Conservation (phyloP, 2,888 invertebrate genomes). For the Dicyrtomina minuta region DNA sequence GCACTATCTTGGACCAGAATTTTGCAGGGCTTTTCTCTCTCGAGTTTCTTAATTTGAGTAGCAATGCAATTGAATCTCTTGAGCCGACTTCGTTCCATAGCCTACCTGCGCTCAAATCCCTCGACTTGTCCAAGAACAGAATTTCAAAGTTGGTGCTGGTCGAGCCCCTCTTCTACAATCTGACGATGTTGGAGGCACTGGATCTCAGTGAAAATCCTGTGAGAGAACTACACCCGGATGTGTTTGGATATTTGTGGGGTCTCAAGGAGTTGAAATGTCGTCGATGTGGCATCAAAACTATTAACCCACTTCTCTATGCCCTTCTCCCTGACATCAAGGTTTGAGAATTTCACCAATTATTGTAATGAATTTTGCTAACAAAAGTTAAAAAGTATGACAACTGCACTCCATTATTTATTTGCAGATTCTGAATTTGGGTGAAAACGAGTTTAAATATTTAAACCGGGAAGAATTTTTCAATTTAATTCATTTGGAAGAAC, state of each 20-base stretch:
- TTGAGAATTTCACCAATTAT: too few species aligned
- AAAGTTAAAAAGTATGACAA: too few species aligned
- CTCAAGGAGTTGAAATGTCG: constrained; percentile 71
- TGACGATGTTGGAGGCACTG: constrained; percentile 69
- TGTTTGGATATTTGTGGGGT: constrained; percentile 62
- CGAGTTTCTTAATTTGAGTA: constrained; percentile 69
- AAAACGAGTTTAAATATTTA: constrained; percentile 68
- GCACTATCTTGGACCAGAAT: constrained; percentile 68
- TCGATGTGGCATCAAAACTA: constrained; percentile 69
- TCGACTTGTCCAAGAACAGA: constrained; percentile 68
- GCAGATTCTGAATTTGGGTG: constrained; percentile 67
- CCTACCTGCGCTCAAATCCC: constrained; percentile 68
- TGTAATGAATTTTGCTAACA: too few species aligned
- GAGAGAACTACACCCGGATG: constrained; percentile 71
- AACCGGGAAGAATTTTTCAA: constrained; percentile 71
- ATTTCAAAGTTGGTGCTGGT: constrained; percentile 69
- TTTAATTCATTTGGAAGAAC: constrained; percentile 69
- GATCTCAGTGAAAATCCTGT: constrained; percentile 76
- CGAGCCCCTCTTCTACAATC: constrained; percentile 71
- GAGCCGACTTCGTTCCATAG: constrained; percentile 75
- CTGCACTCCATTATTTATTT: constrained; percentile 17
- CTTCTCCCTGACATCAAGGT: constrained; percentile 70
- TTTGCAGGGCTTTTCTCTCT: constrained; percentile 76
- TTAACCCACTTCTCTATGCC: constrained; percentile 78
- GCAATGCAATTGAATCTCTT: constrained; percentile 73